Base-by-base conservation (phyloP, 2,113 vertebrate genomes). In the Dicerorhinus sumatrensis region DNA sequence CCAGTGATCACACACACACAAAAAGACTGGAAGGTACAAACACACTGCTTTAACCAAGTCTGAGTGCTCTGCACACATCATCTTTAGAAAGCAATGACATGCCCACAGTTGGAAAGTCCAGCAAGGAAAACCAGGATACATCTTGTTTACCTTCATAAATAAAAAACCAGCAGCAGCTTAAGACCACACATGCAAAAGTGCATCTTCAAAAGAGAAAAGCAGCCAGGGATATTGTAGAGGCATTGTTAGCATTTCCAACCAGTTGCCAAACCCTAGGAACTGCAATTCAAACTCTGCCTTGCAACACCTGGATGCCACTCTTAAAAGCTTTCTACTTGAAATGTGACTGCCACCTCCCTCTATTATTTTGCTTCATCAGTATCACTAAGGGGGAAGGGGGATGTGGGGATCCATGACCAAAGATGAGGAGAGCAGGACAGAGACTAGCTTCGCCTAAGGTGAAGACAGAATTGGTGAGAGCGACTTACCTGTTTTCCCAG, bases 401-500 rank as follows among this genome's bases (percentile, higher is more conserved):
- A 33, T 31, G 33, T 23, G 58, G 27, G 36, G 27, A 42, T 2
- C 46, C 29, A 58, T 4, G 2, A 27, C 16, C 20, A 56, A 42
- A 54, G 56, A 11, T 10, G 21, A 63, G 29, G 81, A 76, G 39
- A n/a, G 70, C 7, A 23, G 6, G 5, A 13, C 23, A 33, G 48
- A 84, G 80, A 29, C 17, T 39, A 58, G 21, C 46, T 25, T 60
- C 25, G 42, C 12, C 27, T 3, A 69, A 48, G 86, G 21, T 1
- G 36, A 79, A 58, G 33, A 39, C 31, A 51, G n/a, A 6, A 65
- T 3, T 6, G 36, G 27, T 0, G 20, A 20, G 39, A n/a, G 8
- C 27, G 46, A 83, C 95, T 94, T 84, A 96, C 97, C 97, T 69
- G 60, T 9, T 77, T 65, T 54, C 81, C 39, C 31, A 7, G 36